Percentiles rank a stretch among this genome's conserved stretches.
Conservation (phyloP, 2,888 invertebrate genomes). For the Pandemis cinnamomeana region DNA sequence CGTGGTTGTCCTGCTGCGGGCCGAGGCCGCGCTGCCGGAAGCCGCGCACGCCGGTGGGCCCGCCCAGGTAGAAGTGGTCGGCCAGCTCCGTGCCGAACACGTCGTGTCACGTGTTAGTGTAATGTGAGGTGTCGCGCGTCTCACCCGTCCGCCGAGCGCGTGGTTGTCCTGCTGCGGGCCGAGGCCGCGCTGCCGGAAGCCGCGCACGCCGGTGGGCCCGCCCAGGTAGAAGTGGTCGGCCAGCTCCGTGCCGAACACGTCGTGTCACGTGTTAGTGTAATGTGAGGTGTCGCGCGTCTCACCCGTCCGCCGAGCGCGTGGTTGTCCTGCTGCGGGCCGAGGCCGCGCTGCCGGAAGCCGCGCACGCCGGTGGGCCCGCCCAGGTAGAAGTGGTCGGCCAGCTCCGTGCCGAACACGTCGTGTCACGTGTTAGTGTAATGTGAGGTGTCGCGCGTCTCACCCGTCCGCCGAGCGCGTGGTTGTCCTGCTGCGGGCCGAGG, state of each 20-base stretch:
- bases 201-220: constrained; percentile 94
- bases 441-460: constrained; percentile 57
- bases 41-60: constrained; percentile 94
- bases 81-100: constrained; percentile 86
- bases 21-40: constrained; percentile 95
- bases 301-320: constrained; percentile 89
- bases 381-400: constrained; percentile 91
- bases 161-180: constrained; percentile 93
- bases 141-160: constrained; percentile 88
- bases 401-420: constrained; percentile 85
- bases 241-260: constrained; percentile 86
- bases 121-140: constrained; percentile 31
- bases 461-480: constrained; percentile 89
- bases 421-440: constrained; percentile 53
- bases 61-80: constrained; percentile 94
- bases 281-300: constrained; percentile 43
- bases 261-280: constrained; percentile 57
- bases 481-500: constrained; percentile 93
- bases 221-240: constrained; percentile 94
- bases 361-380: constrained; percentile 96
- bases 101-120: not conserved
- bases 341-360: constrained; percentile 94
- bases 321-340: constrained; percentile 93
- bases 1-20: constrained; percentile 90
- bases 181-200: constrained; percentile 94